Percentiles rank a stretch among this genome's conserved stretches.
phyloP scores from a whole-genome alignment of 2,113 vertebrate species.

The Tupaia tana region DNA sequence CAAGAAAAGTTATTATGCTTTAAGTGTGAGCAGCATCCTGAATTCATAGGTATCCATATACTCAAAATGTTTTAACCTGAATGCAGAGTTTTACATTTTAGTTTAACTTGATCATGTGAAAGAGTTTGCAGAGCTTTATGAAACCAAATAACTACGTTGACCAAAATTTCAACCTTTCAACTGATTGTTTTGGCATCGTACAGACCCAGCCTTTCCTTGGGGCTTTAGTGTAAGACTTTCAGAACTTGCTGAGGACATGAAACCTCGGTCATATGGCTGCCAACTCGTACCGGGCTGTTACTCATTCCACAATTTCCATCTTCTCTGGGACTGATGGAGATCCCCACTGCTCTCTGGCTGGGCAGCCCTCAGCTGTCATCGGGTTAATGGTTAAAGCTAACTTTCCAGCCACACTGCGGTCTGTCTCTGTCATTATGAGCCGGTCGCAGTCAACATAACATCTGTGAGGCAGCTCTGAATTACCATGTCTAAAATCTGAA shows the following conservation, averaged over 20 bases:
- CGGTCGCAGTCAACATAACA: neutral
- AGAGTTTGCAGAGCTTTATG: constrained; percentile 38
- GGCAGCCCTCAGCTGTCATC: neutral
- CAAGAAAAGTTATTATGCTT: neutral
- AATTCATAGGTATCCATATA: neutral
- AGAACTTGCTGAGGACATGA: constrained; percentile 1
- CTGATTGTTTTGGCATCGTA: neutral
- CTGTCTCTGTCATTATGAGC: neutral
- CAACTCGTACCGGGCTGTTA: neutral
- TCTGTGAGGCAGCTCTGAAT: neutral
- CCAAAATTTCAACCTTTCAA: constrained; percentile 28
- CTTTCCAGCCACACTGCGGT: neutral
- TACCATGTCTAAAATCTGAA: neutral
- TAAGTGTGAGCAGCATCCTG: neutral
- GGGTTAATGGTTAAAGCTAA: neutral
- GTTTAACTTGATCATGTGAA: neutral
- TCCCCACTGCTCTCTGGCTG: neutral
- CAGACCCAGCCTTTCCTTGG: neutral
- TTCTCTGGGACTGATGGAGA: neutral
- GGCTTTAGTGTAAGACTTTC: neutral
- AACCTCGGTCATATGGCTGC: neutral
- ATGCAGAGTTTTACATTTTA: constrained; percentile 8
- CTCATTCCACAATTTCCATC: neutral
- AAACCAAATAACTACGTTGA: constrained; percentile 20
- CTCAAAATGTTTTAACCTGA: constrained; percentile 16